Base-by-base conservation (phyloP, 2,797 vertebrate species). In the Paguma larvata region DNA sequence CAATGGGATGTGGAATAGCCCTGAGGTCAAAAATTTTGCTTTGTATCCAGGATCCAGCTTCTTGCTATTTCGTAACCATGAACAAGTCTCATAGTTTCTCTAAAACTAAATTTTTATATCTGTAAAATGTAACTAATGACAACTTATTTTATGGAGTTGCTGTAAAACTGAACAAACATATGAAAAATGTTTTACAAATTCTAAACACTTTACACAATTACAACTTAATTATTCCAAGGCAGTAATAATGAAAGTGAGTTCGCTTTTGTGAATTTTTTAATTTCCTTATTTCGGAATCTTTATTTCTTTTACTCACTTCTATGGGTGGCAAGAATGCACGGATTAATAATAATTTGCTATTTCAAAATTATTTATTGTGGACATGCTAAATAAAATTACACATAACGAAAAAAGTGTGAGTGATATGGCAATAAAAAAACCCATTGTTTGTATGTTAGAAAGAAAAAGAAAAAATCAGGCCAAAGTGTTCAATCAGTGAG, bases 271-370 rank as follows among this genome's bases (percentile, higher is more conserved):
- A 65, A 65, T 70, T 93, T 87, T 85, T 27, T 6, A 83, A 85
- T 95, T 56, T 51, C 9, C 10, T 62, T 62, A 59, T 73, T 96
- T 86, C 68, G 5, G 16, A 46, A 72, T 94, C 23, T 89, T 80
- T 89, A 7, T 85, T 95, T 91, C 5, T 62, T 65, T 92, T 73
- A 78, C n/a, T 87, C 79, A 86, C 4, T 87, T 83, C n/a, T 85
- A 30, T 63, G 44, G 25, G 10, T 38, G 25, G 8, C n/a, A 94
- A 16, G 59, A 75, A 85, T 85, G 25, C 5, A 56, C 25, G 87
- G 2, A 18, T 77, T 94, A 73, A 46, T 70, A 41, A 83, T 3
- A 67, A 82, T 30, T 93, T 51, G 44, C 65, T 63, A 46, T 85
- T 89, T 96, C 8, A 67, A 82, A 75, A 75, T 46, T 85, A 89